Evolutionary conservation across 2,797 vertebrate species (phyloP), one percentile per base, ranked within the genome.

Genomic region (Naso thynnoides): DNA sequence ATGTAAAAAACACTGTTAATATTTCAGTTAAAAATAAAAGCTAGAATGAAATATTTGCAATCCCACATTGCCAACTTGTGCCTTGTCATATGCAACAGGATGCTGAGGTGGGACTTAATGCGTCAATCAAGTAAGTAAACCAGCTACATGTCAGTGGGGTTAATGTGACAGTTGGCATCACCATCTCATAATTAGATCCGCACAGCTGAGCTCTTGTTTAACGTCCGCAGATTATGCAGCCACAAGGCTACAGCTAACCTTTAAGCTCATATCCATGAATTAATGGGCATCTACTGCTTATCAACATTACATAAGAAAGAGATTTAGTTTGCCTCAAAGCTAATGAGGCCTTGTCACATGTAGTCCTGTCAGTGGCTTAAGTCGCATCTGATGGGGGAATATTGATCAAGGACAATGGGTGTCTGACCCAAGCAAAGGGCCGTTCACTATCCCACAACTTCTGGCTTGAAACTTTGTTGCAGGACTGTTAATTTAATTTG

Each of bases 141-240:
- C 24, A 24, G 45, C 67, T 60, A 27, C 41, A 55, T 64, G 66
- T 57, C 55, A 45, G 26, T 16, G n/a, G 36, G 55, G 65, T 78
- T 81, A 83, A 83, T 82, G 70, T 67, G 73, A 78, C 75, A 67
- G 64, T 79, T 52, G 64, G 52, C 54, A 47, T 81, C 69, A 52
- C 45, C 49, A 53, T 81, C 85, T 76, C 73, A 72, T 70, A 83
- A 81, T 86, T 81, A 83, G 59, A 89, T 72, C 70, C 67, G 47
- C 48, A 56, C 58, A 73, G 71, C 71, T 60, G 77, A 81, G 57
- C 76, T 69, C 57, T 73, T 86, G 73, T 82, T 89, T 73, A 79
- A 81, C 69, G 23, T 73, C 62, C 36, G 19, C 67, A 81, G 81
- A 85, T 88, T 79, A 87, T 45, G 23, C 71, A 80, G 42, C 56